Base-by-base conservation (phyloP, 2,888 invertebrate genomes). In the Scaptomyza polygonia region DNA sequence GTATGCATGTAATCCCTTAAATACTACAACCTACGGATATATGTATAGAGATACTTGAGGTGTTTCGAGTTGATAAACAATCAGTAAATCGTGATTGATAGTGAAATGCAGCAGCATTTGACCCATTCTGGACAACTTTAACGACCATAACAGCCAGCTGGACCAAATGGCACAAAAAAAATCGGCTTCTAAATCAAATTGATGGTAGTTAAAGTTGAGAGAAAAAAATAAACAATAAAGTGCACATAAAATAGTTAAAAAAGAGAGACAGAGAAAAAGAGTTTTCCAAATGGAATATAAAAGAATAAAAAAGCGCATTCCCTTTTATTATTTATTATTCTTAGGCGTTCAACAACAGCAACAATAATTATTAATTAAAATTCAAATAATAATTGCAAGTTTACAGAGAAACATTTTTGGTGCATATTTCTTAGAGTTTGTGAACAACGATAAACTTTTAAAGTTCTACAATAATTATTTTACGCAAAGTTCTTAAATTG, bases 51-150 rank as follows among this genome's bases (percentile, higher is more conserved):
- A 18, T 29, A 34, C 25, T 64, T 67, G 87, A 84, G 81, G 74
- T 82, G 87, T 47, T 64, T 67, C 68, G 54, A 58, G 67, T 84
- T 70, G 81, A 80, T 81, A 77, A 68, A 66, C 74, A 72, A 68
- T 86, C 69, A 74, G 65, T 72, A 70, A 70, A 67, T 70, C 69
- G 73, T 86, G 84, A 86, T 81, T 83, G 83, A 80, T 86, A 68
- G 86, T 67, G 76, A 58, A 51, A 14, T 16, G 43, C 30, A 43
- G 21, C 39, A 11, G 8, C 5, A 18, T 32, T 5, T 34, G 34
- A 34, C 8, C 36, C 36, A 14, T 12, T 16, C 68, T 69, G 65
- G 40, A 54, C 47, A 47, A 47, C 63, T 63, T 63, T 71, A 62
- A 82, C 76, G 67, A 64, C 76, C 79, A 79, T 86, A 65, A 75